A percentile compares a stretch with the other conserved stretches of the same genome.
phyloP scores from a whole-genome alignment of 2,113 vertebrate genomes.

The Podiceps cristatus region DNA sequence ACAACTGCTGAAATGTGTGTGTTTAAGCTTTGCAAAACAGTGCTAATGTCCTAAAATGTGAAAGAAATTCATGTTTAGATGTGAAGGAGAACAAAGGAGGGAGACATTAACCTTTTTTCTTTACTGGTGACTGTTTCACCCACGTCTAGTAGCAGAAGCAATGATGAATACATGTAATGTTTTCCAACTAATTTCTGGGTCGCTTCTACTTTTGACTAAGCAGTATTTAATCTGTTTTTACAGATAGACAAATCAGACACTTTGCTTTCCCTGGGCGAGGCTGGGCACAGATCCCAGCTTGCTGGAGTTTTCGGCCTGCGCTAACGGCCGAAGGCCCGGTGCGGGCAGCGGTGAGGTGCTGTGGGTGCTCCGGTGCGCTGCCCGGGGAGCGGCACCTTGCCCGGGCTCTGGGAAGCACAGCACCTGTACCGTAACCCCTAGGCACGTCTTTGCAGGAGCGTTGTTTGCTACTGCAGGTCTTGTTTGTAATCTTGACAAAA shows the following conservation, averaged over 20 bases:
- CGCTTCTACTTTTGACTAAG: constrained; percentile 27
- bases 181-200: constrained; percentile 38
- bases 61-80: background rate
- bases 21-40: background rate
- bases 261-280: background rate
- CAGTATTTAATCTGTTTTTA: constrained; percentile 17
- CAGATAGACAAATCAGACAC: background rate
- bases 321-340: accelerated
- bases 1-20: background rate
- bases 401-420: accelerated
- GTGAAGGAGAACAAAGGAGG: background rate
- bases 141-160: background rate
- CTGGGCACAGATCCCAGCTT: background rate
- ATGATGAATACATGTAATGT: background rate
- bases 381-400: accelerated
- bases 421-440: background rate
- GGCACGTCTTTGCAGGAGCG: accelerated
- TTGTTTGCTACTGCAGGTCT: accelerated
- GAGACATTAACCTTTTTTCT: background rate
- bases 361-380: background rate
- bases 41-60: background rate
- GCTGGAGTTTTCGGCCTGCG: background rate
- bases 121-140: background rate
- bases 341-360: accelerated
- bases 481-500: accelerated